Conservation (phyloP, 2,797 vertebrate species). For the Falco columbarius region DNA sequence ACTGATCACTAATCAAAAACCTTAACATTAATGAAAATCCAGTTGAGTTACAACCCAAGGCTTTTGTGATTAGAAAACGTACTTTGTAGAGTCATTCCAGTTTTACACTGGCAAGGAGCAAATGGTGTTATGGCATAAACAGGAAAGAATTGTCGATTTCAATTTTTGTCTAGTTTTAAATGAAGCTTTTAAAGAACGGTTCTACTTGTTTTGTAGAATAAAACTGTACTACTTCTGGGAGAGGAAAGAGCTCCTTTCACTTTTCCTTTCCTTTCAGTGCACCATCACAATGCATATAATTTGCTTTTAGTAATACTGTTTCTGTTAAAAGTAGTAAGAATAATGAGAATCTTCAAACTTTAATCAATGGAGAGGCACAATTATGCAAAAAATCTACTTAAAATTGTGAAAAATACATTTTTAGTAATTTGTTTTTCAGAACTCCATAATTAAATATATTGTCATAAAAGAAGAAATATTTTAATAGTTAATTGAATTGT, state of each 20-base stretch:
- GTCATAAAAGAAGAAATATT: background rate
- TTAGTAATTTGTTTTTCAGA: background rate
- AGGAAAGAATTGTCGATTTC: background rate
- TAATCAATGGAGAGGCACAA: background rate
- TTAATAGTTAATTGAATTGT: background rate
- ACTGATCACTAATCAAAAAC: background rate
- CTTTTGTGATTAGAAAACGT: background rate
- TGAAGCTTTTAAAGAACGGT: accelerated
- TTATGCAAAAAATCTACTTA: background rate
- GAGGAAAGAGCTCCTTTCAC: background rate
- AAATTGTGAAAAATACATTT: background rate
- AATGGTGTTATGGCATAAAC: background rate
- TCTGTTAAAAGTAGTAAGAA: background rate
- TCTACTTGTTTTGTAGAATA: background rate
- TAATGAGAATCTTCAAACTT: background rate
- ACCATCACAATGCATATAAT: background rate
- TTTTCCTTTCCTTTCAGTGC: background rate
- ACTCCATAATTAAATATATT: background rate
- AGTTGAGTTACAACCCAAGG: background rate
- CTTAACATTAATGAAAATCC: background rate
- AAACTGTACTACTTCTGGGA: background rate
- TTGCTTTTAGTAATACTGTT: background rate
- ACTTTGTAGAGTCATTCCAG: background rate
- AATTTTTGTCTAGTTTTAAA: background rate
- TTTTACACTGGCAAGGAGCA: background rate